phyloP scores from a whole-genome alignment of 1,140 invertebrate species.

The Papilio aristodemus region DNA sequence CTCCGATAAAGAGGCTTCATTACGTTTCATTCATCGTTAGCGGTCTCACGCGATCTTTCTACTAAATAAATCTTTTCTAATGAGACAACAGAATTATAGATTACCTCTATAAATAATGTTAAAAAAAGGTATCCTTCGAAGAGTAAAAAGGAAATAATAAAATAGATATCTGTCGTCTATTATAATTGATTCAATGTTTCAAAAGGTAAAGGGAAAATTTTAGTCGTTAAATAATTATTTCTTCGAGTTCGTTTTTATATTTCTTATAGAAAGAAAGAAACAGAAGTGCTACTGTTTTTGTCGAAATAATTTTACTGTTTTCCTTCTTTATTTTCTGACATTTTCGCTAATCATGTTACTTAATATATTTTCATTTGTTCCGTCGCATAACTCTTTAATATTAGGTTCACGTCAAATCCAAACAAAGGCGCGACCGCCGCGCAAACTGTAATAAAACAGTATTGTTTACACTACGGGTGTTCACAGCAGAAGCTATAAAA shows the following conservation, averaged over 20 bases:
- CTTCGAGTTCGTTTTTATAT: no score
- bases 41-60: neutral
- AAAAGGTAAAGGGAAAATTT: no score
- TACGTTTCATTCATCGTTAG: neutral
- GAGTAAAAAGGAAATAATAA: no score
- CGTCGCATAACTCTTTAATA: constrained; percentile 1
- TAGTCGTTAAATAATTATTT: no score
- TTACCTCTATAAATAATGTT: neutral
- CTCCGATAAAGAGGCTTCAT: neutral
- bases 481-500: constrained; percentile 10
- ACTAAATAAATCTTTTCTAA: constrained; percentile 4
- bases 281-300: no score
- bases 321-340: neutral
- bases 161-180: no score
- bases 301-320: neutral
- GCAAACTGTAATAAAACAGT: constrained; percentile 16
- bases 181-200: no score
- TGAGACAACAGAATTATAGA: constrained; percentile 1
- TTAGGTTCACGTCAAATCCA: constrained; percentile 9
- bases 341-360: no score
- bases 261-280: no score
- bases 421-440: constrained; percentile 5
- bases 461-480: constrained; percentile 16
- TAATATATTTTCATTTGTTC: neutral
- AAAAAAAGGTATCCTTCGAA: no score